phyloP scores from a whole-genome alignment of 1,140 invertebrate species.

The Meloidogyne exigua region DNA sequence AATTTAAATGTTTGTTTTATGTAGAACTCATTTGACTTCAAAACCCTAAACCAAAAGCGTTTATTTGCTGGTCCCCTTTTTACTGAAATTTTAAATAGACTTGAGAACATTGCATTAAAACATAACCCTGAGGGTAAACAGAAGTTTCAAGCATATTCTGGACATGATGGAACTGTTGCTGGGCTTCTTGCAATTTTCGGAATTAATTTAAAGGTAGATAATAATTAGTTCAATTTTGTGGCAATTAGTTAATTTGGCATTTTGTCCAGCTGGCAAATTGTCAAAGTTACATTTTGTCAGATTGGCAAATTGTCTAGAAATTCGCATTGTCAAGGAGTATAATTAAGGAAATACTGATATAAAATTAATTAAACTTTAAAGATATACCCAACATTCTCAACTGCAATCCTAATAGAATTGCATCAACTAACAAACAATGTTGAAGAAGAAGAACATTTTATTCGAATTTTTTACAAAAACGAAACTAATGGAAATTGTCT shows the following conservation, averaged over 20 bases:
- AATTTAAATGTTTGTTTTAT: not conserved
- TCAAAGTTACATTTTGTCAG: not conserved
- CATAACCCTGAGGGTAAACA: not conserved
- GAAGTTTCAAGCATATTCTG: conserved; percentile 18
- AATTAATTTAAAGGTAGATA: not conserved
- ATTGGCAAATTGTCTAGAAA: not conserved
- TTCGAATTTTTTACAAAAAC: conserved; percentile 19
- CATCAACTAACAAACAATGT: not conserved
- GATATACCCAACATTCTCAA: conserved; percentile 11
- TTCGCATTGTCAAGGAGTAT: not conserved
- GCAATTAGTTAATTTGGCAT: no score
- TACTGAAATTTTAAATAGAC: conserved; percentile 17
- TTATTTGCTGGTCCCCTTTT: conserved; percentile 4
- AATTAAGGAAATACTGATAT: not conserved
- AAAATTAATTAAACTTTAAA: not conserved
- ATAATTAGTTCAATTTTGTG: not conserved
- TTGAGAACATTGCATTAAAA: conserved; percentile 3
- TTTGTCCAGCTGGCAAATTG: no score
- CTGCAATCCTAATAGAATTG: conserved; percentile 11
- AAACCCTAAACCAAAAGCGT: conserved; percentile 2
- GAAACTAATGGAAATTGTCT: not conserved
- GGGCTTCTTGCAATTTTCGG: not conserved
- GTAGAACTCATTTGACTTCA: not conserved
- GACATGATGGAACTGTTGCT: conserved; percentile 19
- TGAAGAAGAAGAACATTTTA: not conserved